Conservation (phyloP, 2,797 vertebrate species). For the Nannoperca obscura region DNA sequence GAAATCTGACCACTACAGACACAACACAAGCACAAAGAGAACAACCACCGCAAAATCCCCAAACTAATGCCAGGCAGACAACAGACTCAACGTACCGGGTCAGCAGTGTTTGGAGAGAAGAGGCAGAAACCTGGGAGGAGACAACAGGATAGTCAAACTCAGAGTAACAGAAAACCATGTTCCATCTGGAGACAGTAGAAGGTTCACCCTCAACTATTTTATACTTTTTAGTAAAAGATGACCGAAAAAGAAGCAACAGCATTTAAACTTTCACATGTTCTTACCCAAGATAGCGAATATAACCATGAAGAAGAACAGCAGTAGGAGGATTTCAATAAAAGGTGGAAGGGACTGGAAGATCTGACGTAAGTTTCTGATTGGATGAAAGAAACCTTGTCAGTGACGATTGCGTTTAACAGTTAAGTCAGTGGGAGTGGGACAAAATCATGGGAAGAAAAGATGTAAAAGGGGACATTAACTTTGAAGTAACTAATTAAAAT, state of each 20-base stretch:
- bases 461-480: not conserved
- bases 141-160: slow-evolving; percentile 34
- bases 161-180: not conserved
- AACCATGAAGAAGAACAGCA: slow-evolving; percentile 99
- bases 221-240: not conserved
- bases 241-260: slow-evolving; percentile 1
- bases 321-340: slow-evolving; percentile 98
- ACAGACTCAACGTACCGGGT: slow-evolving; percentile 88
- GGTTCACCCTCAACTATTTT: not conserved
- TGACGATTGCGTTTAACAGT: not conserved
- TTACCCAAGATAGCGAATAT: slow-evolving; percentile 97
- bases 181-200: not conserved
- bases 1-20: slow-evolving; percentile 44
- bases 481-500: not conserved
- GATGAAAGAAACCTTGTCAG: slow-evolving; percentile 51
- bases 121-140: slow-evolving; percentile 91
- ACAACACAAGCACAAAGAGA: slow-evolving; percentile 19
- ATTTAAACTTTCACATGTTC: slow-evolving; percentile 47
- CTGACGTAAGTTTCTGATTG: slow-evolving; percentile 94
- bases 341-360: slow-evolving; percentile 99
- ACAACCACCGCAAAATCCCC: not conserved
- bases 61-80: slow-evolving; percentile 26
- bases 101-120: slow-evolving; percentile 93
- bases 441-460: not conserved
- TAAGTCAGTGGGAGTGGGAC: not conserved